Percentiles rank a stretch among this genome's conserved stretches.
Evolutionary conservation across 2,113 vertebrate species (phyloP).

Genomic region (Perca fluviatilis): DNA sequence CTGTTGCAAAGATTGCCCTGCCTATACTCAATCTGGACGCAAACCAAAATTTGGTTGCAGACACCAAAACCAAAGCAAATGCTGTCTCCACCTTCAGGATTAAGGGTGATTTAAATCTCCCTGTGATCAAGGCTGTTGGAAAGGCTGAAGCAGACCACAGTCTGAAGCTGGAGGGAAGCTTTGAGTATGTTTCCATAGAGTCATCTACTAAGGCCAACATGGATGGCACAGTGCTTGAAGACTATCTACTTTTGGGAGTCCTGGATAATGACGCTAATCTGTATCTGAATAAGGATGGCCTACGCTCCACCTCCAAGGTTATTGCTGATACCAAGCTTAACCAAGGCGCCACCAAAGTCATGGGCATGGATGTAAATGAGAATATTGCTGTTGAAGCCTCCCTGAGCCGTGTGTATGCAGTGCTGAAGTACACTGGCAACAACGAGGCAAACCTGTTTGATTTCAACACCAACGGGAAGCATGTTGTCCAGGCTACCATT

Average conservation of each 20-base stretch:
- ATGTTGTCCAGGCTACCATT: slow-evolving; percentile 84
- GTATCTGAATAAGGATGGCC: slow-evolving; percentile 86
- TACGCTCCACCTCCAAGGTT: slow-evolving; percentile 86
- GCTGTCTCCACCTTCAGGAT: slow-evolving; percentile 84
- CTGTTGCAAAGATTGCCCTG: slow-evolving; percentile 80
- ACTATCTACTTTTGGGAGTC: slow-evolving; percentile 82
- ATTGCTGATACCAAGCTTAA: slow-evolving; percentile 81
- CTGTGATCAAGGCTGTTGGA: slow-evolving; percentile 81
- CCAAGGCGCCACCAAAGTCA: slow-evolving; percentile 74
- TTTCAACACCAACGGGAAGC: slow-evolving; percentile 83
- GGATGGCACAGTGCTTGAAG: slow-evolving; percentile 81
- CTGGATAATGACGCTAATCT: slow-evolving; percentile 85
- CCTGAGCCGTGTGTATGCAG: slow-evolving; percentile 81
- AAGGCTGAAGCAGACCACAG: slow-evolving; percentile 83
- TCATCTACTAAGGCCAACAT: slow-evolving; percentile 81
- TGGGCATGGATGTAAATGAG: slow-evolving; percentile 86
- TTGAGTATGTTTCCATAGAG: slow-evolving; percentile 87
- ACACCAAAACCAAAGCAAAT: slow-evolving; percentile 86
- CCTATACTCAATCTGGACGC: slow-evolving; percentile 85
- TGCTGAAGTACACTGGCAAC: slow-evolving; percentile 85
- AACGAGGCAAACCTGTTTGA: slow-evolving; percentile 75
- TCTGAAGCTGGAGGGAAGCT: slow-evolving; percentile 85
- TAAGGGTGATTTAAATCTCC: slow-evolving; percentile 82
- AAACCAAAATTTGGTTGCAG: slow-evolving; percentile 88
- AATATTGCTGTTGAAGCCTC: slow-evolving; percentile 88